Percentiles rank a stretch among this genome's conserved stretches.
These are phyloP conservation scores for Holcopasites calliopsidis DNA, from an alignment of 1,140 invertebrate genomes.

Conservation along the genomic window DNA sequence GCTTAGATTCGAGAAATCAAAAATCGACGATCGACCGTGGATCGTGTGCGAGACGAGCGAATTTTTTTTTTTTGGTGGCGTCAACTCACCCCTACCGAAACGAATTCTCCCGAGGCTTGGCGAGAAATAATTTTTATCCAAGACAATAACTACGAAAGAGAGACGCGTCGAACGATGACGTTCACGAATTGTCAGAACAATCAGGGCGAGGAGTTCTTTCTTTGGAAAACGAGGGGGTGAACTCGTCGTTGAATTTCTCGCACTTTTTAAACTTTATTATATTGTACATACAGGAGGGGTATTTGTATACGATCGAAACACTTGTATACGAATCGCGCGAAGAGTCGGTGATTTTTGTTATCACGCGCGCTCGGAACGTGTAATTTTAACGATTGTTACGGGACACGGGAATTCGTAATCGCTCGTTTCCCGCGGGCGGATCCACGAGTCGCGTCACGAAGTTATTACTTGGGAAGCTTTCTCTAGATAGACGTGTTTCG, in stretches of 20 bases:
- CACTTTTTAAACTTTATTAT: conserved; percentile 44
- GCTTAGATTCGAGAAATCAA: neutral
- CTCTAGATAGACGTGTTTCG: conserved; percentile 3
- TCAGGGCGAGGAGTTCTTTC: neutral
- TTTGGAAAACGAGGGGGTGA: neutral
- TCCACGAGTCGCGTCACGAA: conserved; percentile 15
- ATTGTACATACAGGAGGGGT: conserved; percentile 37
- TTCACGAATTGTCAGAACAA: neutral
- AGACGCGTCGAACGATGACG: neutral
- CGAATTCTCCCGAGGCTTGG: neutral
- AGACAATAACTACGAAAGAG: conserved; percentile 39
- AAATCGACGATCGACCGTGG: conserved; percentile 15
- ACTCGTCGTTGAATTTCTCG: conserved; percentile 1
- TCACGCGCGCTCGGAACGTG: neutral
- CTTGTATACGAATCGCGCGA: conserved; percentile 66
- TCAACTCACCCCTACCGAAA: neutral
- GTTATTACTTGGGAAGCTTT: neutral
- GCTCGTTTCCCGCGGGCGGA: neutral
- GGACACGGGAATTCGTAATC: neutral
- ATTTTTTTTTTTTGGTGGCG: neutral
- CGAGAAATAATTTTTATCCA: neutral
- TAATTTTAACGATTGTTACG: conserved; percentile 23
- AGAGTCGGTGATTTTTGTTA: neutral
- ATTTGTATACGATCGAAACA: conserved; percentile 70
- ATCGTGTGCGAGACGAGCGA: conserved; percentile 8